Base-by-base conservation (phyloP, 1,140 invertebrate genomes). In the Drosophila lacteicornis region DNA sequence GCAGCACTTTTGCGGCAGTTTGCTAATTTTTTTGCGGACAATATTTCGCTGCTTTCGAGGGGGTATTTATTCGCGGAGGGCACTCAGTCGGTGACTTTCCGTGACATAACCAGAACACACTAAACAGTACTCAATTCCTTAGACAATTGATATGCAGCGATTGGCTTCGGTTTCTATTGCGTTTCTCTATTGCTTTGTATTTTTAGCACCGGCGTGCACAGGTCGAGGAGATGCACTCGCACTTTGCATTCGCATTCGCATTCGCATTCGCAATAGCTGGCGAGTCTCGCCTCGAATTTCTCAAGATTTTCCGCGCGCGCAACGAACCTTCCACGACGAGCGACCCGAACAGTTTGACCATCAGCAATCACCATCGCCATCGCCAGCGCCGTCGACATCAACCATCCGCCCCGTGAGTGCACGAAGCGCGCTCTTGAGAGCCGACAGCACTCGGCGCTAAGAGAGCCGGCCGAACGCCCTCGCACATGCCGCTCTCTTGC, bases 31-130 rank as follows among this genome's bases (percentile, higher is more conserved):
- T 62, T 70, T 83, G 43, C 65, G 65, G 25, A 15, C 36, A 67
- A 58, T 66, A 66, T 60, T 61, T 65, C 7, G 46, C 47, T 56
- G 42, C 12, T 19, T 59, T 60, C 36, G 50, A 40, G 15, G 53
- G 53, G 53, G 36, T 56, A 25, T 38, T 36, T 62, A 49, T 55
- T 40, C 30, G 57, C 42, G 19, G 63, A 50, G 38, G 38, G 57
- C 47, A 49, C 30, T 69, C 50, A 50, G 61, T 46, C 55, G 42
- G 58, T 40, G 49, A 65, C 53, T 78, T 75, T 80, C 53, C 84
- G 65, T 87, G 84, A 87, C 84, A 80, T 88, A 87, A 88, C 53
- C 19, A 15, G 6, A 40, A 56, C 53, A 56, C 57, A 59, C 25
- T 45, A 57, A 40, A 63, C 60, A 75, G 61, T 76, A 77, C 61